Percentiles rank a stretch among this genome's conserved stretches.
Conservation (phyloP, 2,888 invertebrate genomes). For the Liopterus haemorrhoidalis region DNA sequence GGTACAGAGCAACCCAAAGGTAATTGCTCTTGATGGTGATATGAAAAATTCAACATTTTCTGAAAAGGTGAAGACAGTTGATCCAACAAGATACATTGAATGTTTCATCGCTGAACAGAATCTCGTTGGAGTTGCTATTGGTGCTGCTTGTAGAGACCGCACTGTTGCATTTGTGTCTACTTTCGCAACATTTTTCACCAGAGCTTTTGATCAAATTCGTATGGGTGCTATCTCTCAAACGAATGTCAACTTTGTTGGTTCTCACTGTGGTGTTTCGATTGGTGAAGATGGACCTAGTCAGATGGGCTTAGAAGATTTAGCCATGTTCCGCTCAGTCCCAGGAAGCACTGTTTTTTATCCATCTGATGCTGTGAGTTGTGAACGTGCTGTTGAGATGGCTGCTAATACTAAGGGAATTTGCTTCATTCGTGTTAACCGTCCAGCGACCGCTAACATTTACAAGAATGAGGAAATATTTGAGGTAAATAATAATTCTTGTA, state of each 20-base stretch:
- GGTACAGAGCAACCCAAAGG: constrained; percentile 64
- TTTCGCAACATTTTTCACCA: constrained; percentile 95
- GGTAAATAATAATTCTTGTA: too few species aligned
- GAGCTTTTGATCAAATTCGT: constrained; percentile 97
- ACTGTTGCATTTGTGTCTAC: constrained; percentile 93
- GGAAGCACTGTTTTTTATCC: constrained; percentile 75
- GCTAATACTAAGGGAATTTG: constrained; percentile 93
- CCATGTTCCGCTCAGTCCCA: constrained; percentile 89
- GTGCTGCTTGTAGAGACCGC: constrained; percentile 86
- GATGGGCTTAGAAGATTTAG: constrained; percentile 98
- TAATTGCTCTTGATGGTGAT: constrained; percentile 94
- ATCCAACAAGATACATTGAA: constrained; percentile 78
- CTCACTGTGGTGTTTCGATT: constrained; percentile 97
- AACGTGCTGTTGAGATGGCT: constrained; percentile 91
- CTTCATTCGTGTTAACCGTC: constrained; percentile 93
- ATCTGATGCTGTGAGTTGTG: constrained; percentile 89
- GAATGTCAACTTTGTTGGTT: constrained; percentile 93
- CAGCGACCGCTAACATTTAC: constrained; percentile 83
- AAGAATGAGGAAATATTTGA: constrained; percentile 74
- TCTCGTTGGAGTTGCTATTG: constrained; percentile 91
- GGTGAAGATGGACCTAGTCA: constrained; percentile 99
- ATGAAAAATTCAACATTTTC: constrained; percentile 99
- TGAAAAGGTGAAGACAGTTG: constrained; percentile 76
- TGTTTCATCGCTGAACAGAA: constrained; percentile 99
- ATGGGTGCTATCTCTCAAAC: constrained; percentile 99